Evolutionary conservation across 2,113 vertebrate genomes (phyloP).

Genomic region (Neopipo cinnamomea): DNA sequence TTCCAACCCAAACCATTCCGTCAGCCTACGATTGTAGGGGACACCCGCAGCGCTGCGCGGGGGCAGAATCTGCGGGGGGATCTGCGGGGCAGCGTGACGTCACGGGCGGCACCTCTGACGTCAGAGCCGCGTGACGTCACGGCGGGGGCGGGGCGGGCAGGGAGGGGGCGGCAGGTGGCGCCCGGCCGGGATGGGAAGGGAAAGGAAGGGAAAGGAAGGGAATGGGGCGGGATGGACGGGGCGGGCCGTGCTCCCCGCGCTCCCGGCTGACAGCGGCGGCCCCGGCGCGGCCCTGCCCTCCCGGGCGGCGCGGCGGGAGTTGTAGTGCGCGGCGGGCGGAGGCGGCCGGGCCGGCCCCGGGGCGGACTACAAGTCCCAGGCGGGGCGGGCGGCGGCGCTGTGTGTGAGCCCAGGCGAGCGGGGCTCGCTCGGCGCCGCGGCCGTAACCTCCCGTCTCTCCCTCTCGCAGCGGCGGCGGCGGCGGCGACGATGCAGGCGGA

Average conservation of each 20-base stretch:
- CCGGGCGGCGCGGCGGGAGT: too few species aligned
- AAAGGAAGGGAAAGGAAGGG: too few species aligned
- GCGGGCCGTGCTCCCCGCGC: too few species aligned
- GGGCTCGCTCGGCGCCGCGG: not conserved
- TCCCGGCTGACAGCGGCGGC: too few species aligned
- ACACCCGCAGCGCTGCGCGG: not conserved
- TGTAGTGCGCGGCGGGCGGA: not conserved
- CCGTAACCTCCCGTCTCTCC: not conserved
- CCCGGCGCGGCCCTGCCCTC: too few species aligned
- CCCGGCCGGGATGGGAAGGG: too few species aligned
- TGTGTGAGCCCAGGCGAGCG: not conserved
- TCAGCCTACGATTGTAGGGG: fast-evolving
- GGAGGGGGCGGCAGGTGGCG: not conserved
- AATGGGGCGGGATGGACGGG: too few species aligned
- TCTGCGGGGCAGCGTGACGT: not conserved
- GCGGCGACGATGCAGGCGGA: conserved; percentile 86
- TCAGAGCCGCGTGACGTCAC: not conserved
- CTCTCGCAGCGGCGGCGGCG: not conserved
- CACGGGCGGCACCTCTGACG: not conserved
- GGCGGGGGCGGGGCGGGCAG: not conserved
- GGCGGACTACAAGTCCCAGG: conserved; percentile 66
- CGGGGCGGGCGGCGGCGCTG: not conserved
- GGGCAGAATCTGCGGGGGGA: too few species aligned
- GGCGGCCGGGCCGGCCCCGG: not conserved
- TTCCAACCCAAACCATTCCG: fast-evolving